Evolutionary conservation across 64 coral and sea anemone species (phyloP), one percentile per base, ranked within the genome.

Genomic region (Pachyseris speciosa): DNA sequence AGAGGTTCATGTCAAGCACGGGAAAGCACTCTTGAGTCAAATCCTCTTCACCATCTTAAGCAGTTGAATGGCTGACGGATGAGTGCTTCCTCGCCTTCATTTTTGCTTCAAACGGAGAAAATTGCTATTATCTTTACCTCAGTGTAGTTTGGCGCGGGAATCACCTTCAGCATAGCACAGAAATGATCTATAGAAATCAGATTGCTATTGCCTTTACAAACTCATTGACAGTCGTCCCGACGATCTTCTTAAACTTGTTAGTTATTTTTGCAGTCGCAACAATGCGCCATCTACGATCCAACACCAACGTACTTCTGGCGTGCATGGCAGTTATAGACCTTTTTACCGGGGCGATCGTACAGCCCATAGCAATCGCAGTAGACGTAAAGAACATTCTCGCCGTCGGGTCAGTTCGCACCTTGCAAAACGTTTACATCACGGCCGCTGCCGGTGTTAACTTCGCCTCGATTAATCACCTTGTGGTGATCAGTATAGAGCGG

Each of bases 141-240:
- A 24, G 30, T 50, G 42, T 11, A 16, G 44, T 3, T 2, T 48
- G 44, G 72, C 42, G 27, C 28, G 13, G 13, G 24, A 17, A 15
- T 8, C 16, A 75, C 72, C 13, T 75, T n/a, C n/a, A n/a, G n/a
- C n/a, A n/a, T n/a, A n/a, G n/a, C 24, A 75, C 72, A 31, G 72
- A 49, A 12, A 1, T 26, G 22, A 4, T 24, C n/a, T 49, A 50
- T 10, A 47, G 44, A 47, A 75, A 50, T 22, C 72, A 15, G 7
- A 1, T 75, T 4, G 72, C 42, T 29, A 22, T 32, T 2, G 28
- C 44, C 11, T n/a, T 8, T 13, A 25, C 50, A 10, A 75, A 75
- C 28, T 49, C 42, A 9, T 13, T 75, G 0, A 8, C 72, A 75
- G 39, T 50, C 9, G 17, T 19, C 29, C 26, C 42, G 5, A 50